Percentiles rank a stretch among this genome's conserved stretches.
These are phyloP conservation scores for Pseudopipra pipra DNA, from an alignment of 2,113 vertebrate genomes.

Conservation along the genomic window DNA sequence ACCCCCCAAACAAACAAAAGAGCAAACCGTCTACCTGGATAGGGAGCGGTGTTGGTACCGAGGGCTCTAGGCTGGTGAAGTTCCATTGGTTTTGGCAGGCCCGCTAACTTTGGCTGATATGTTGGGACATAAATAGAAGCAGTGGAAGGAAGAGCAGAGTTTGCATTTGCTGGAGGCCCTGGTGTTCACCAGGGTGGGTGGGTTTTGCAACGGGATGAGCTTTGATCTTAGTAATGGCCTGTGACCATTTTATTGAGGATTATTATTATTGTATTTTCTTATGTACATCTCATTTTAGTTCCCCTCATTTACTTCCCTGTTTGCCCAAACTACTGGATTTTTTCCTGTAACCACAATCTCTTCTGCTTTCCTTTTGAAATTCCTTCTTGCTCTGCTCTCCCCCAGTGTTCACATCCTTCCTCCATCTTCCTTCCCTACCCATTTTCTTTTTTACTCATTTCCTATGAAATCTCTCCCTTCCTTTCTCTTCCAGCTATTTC, in stretches of 20 bases:
- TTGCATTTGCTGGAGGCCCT: neutral
- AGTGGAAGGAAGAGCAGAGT: neutral
- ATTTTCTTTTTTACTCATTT: neutral
- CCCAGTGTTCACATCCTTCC: neutral
- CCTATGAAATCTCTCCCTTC: neutral
- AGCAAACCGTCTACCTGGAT: neutral
- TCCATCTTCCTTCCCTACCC: neutral
- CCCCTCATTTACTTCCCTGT: neutral
- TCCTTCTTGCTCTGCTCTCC: neutral
- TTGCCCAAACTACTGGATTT: neutral
- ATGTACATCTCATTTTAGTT: neutral
- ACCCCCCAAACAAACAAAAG: neutral
- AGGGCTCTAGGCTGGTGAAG: neutral
- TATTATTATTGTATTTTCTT: neutral
- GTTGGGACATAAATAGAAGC: neutral
- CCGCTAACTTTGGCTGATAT: neutral
- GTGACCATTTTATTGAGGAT: neutral
- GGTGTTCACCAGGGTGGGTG: neutral
- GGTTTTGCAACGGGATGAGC: neutral
- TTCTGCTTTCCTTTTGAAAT: neutral
- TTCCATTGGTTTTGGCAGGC: neutral
- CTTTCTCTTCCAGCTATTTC: neutral
- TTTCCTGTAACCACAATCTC: neutral
- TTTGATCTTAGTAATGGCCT: neutral
- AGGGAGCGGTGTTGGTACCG: neutral